A percentile compares a stretch with the other conserved stretches of the same genome.
Conservation (phyloP, 2,113 vertebrate species). For the Clupea harengus region DNA sequence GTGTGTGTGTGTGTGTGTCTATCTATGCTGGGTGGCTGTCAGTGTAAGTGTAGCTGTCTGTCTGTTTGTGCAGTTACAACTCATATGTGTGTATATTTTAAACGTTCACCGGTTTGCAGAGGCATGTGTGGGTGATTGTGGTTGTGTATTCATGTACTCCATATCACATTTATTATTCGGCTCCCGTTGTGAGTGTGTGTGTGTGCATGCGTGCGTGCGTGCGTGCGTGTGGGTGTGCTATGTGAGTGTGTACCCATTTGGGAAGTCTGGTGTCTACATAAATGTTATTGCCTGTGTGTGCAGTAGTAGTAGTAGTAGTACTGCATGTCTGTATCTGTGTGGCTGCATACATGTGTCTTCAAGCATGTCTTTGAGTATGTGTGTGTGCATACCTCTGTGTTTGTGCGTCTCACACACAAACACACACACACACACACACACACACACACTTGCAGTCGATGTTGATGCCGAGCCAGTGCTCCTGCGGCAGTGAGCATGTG, state of each 20-base stretch:
- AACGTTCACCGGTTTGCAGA: background rate
- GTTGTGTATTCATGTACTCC: background rate
- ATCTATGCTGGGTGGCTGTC: background rate
- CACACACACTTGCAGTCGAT: background rate
- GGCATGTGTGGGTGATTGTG: background rate
- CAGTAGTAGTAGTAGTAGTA: background rate
- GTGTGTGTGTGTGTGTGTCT: background rate
- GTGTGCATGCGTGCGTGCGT: no score
- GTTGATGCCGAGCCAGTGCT: slow-evolving; percentile 53
- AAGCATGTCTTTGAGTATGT: background rate
- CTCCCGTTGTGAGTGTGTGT: no score
- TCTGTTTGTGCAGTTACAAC: background rate
- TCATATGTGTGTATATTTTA: background rate
- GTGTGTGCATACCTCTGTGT: background rate
- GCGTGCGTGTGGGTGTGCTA: background rate
- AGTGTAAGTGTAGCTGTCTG: background rate
- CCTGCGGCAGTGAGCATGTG: slow-evolving; percentile 60
- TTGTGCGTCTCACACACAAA: background rate
- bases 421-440: no score
- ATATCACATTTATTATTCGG: background rate
- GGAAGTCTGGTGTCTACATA: background rate
- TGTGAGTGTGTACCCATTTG: background rate
- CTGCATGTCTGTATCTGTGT: background rate
- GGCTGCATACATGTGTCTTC: background rate
- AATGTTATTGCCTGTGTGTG: background rate